Percentiles rank a stretch among this genome's conserved stretches.
Conservation (phyloP, 2,888 invertebrate species). For the Melanophora roralis region DNA sequence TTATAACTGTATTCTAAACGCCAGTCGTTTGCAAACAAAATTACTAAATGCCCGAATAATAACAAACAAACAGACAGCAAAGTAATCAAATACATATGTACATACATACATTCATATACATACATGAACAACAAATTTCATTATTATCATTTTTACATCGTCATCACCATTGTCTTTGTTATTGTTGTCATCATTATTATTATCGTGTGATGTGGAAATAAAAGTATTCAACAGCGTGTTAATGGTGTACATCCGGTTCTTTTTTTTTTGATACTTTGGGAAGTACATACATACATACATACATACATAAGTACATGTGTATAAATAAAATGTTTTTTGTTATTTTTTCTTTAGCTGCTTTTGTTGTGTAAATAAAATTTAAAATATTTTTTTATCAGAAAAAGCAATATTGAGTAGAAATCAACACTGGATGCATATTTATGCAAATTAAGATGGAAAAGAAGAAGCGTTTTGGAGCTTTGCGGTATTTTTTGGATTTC, state of each 20-base stretch:
- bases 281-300: slow-evolving; percentile 27
- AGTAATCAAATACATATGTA: slow-evolving; percentile 1
- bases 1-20: slow-evolving; percentile 29
- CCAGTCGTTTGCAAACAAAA: slow-evolving; percentile 29
- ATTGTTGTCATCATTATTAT: slow-evolving; percentile 7
- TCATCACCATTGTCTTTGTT: neutral
- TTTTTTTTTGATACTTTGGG: slow-evolving; percentile 21
- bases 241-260: slow-evolving; percentile 55
- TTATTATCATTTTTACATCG: neutral
- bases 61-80: neutral
- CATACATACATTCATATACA: too few species aligned
- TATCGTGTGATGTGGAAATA: slow-evolving; percentile 47
- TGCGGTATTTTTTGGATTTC: neutral
- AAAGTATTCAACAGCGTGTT: slow-evolving; percentile 60
- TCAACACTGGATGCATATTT: neutral
- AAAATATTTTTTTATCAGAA: neutral
- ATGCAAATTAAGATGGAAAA: neutral
- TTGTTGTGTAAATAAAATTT: neutral
- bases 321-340: neutral
- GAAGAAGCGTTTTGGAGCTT: neutral
- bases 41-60: neutral
- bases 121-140: neutral
- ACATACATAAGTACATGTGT: too few species aligned
- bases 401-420: neutral
- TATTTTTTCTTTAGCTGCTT: neutral